Evolutionary conservation across 2,113 vertebrate genomes (phyloP).

Genomic region (Nesoenas mayeri): DNA sequence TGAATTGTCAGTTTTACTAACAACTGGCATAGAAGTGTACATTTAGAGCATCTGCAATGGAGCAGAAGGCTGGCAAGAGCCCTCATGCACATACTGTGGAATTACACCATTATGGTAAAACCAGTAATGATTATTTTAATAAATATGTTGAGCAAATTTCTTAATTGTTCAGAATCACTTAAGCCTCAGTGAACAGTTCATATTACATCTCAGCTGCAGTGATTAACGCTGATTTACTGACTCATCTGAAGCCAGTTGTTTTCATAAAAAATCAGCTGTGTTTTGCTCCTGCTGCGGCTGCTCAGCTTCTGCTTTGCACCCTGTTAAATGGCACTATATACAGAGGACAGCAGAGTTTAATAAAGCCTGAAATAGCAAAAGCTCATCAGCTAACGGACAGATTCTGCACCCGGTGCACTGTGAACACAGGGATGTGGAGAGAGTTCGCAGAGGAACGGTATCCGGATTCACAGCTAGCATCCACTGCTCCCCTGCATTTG

Average conservation of each 20-base stretch:
- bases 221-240: constrained; percentile 57
- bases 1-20: constrained; percentile 18
- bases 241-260: constrained; percentile 51
- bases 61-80: constrained; percentile 21
- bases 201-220: constrained; percentile 11
- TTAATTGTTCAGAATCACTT: constrained; percentile 64
- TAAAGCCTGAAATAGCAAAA: background rate
- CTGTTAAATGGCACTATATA: background rate
- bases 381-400: background rate
- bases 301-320: background rate
- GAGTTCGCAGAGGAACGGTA: rapidly evolving
- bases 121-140: constrained; percentile 46
- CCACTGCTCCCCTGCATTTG: background rate
- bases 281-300: constrained; percentile 27
- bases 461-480: background rate
- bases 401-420: background rate
- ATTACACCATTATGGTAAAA: constrained; percentile 15
- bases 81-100: background rate
- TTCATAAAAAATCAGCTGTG: constrained; percentile 27
- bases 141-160: constrained; percentile 51
- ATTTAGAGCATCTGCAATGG: background rate
- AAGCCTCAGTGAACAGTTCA: constrained; percentile 19
- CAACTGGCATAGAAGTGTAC: background rate
- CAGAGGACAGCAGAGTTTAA: background rate
- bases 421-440: background rate